A percentile compares a stretch with the other conserved stretches of the same genome.
phyloP scores from a whole-genome alignment of 2,113 vertebrate species.

The Chrysochloris asiatica region DNA sequence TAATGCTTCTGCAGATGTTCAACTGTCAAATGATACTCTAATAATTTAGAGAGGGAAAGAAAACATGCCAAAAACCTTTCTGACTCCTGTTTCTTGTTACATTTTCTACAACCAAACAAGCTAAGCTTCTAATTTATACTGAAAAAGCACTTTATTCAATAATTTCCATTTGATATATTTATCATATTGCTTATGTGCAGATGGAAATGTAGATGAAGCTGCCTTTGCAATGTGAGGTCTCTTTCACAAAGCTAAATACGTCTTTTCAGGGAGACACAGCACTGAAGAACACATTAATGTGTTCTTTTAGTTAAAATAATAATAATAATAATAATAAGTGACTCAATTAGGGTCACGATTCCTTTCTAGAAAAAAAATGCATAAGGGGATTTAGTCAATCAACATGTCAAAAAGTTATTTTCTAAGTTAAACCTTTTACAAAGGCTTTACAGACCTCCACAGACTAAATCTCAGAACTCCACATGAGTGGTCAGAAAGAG shows the following conservation, averaged over 20 bases:
- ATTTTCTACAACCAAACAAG: constrained; percentile 19
- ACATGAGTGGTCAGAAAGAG: not conserved
- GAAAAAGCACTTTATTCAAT: not conserved
- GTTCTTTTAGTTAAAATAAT: constrained; percentile 38
- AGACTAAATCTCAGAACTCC: not conserved
- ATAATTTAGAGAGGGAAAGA: not conserved
- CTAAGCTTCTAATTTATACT: constrained; percentile 20
- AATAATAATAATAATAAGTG: not conserved
- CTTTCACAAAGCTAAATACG: not conserved
- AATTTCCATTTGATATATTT: not conserved
- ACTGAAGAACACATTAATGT: not conserved
- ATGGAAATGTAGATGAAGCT: not conserved
- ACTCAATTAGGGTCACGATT: not conserved
- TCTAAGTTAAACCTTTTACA: not conserved
- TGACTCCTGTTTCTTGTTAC: constrained; percentile 17
- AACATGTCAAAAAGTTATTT: constrained; percentile 25
- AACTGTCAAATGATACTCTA: constrained; percentile 3
- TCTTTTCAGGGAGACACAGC: not conserved
- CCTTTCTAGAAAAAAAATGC: not conserved
- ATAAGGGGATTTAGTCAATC: not conserved
- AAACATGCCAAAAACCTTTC: not conserved
- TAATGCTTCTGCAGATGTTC: not conserved
- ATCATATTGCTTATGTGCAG: not conserved
- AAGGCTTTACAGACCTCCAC: not conserved
- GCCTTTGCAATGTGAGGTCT: not conserved